A percentile compares a stretch with the other conserved stretches of the same genome.
These are phyloP conservation scores for Cerastis rubricosa DNA, from an alignment of 2,888 invertebrate species.

Conservation along the genomic window DNA sequence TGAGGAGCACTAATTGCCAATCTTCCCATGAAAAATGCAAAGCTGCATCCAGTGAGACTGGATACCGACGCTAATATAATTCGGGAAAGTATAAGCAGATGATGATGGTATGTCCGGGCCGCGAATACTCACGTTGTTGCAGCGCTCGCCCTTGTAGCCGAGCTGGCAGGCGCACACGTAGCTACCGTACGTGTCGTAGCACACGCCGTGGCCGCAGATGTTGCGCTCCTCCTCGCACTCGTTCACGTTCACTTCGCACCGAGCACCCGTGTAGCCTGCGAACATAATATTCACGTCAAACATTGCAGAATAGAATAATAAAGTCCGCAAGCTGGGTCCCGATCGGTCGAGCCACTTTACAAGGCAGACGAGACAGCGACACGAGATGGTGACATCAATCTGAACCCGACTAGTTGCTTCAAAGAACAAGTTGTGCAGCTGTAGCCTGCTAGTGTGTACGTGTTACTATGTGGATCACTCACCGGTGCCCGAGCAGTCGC, in stretches of 20 bases:
- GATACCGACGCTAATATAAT: not conserved
- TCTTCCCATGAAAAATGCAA: not conserved
- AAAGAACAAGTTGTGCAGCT: not conserved
- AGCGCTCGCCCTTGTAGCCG: constrained; percentile 95
- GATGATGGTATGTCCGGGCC: not conserved
- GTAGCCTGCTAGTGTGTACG: no score
- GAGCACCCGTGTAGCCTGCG: constrained; percentile 92
- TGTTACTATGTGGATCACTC: no score
- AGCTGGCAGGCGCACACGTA: constrained; percentile 94
- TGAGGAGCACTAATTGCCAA: not conserved
- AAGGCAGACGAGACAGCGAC: not conserved
- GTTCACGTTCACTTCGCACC: constrained; percentile 95
- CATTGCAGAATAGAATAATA: not conserved
- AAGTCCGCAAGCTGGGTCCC: not conserved
- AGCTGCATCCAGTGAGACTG: not conserved
- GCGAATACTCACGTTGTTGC: constrained; percentile 92
- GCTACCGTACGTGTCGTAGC: constrained; percentile 95
- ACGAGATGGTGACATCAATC: not conserved
- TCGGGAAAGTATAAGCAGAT: not conserved
- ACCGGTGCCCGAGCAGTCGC: no score
- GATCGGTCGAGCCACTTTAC: not conserved
- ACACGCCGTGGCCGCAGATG: constrained; percentile 93
- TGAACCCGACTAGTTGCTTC: not conserved
- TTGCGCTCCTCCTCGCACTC: constrained; percentile 92
- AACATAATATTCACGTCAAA: not conserved